A percentile compares a stretch with the other conserved stretches of the same genome.
phyloP scores from a whole-genome alignment of 2,888 invertebrate genomes.

The Atrina japonica region DNA sequence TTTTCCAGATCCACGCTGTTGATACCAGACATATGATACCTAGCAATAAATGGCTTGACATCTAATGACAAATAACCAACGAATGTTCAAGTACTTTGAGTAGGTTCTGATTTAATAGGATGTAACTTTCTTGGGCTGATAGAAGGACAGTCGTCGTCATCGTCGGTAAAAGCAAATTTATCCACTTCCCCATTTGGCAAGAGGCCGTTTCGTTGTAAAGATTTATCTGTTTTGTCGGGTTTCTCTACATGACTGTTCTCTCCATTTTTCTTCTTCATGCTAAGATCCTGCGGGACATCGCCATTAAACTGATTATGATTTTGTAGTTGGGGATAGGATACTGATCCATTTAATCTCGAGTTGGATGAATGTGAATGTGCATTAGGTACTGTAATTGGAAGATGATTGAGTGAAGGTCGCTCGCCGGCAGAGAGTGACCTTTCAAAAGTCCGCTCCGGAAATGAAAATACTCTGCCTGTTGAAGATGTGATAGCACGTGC shows the following conservation, averaged over 20 bases:
- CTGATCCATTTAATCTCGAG: slow-evolving; percentile 10
- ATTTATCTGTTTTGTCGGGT: slow-evolving; percentile 12
- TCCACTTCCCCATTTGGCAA: slow-evolving; percentile 44
- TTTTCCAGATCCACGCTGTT: too few species aligned
- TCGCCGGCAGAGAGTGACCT: slow-evolving; percentile 6
- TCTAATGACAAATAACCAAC: too few species aligned
- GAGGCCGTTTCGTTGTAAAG: slow-evolving; percentile 17
- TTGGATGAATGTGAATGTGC: slow-evolving; percentile 17
- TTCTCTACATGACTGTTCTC: not conserved
- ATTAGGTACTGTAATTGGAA: slow-evolving; percentile 20
- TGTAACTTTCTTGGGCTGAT: slow-evolving; percentile 36
- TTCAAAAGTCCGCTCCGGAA: slow-evolving; percentile 20
- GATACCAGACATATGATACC: too few species aligned
- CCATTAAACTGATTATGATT: slow-evolving; percentile 16
- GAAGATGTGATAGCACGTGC: slow-evolving; percentile 16
- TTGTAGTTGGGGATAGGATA: not conserved
- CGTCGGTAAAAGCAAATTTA: slow-evolving; percentile 58
- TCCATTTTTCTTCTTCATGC: slow-evolving; percentile 42
- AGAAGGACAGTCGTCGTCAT: slow-evolving; percentile 39
- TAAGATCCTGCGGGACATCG: slow-evolving; percentile 41
- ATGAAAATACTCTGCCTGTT: slow-evolving; percentile 23
- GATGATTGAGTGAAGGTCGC: slow-evolving; percentile 1
- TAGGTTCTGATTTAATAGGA: slow-evolving; percentile 40
- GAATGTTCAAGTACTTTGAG: not conserved
- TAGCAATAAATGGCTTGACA: too few species aligned